Conservation (phyloP, 2,797 vertebrate genomes). For the Phyllotis vaccarum region DNA sequence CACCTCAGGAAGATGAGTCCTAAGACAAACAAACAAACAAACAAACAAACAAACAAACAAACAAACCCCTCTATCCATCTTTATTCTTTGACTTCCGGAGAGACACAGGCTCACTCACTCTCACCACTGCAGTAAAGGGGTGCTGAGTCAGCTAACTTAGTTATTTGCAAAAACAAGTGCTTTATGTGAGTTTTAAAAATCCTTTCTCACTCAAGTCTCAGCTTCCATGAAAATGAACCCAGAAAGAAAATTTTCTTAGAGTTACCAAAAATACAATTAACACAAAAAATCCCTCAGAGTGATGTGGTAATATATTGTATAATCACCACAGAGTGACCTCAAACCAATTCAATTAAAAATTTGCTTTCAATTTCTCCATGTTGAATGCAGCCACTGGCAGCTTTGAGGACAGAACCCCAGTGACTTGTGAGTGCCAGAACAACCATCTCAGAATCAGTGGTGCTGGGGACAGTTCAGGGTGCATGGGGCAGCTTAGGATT, state of each 20-base stretch:
- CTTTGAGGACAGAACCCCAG: background rate
- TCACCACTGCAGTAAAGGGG: background rate
- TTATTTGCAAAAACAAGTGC: conserved; percentile 30
- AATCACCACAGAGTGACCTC: background rate
- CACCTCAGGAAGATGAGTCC: background rate
- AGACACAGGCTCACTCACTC: background rate
- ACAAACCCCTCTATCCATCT: background rate
- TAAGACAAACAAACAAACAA: background rate
- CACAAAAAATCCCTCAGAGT: conserved; percentile 20
- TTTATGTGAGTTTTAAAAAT: conserved; percentile 23
- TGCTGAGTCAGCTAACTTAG: background rate
- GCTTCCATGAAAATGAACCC: conserved; percentile 34
- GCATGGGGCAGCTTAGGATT: background rate
- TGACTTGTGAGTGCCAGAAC: background rate
- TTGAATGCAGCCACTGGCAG: background rate
- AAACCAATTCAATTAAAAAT: conserved; percentile 40
- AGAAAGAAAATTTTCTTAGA: conserved; percentile 53
- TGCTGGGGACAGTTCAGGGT: background rate
- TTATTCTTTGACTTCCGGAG: background rate
- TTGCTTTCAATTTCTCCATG: background rate
- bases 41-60: background rate
- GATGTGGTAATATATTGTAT: background rate
- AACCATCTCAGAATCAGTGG: background rate
- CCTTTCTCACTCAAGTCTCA: background rate
- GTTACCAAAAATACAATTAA: conserved; percentile 50